Evolutionary conservation across 2,888 invertebrate genomes (phyloP).

Genomic region (Phasia obesa): DNA sequence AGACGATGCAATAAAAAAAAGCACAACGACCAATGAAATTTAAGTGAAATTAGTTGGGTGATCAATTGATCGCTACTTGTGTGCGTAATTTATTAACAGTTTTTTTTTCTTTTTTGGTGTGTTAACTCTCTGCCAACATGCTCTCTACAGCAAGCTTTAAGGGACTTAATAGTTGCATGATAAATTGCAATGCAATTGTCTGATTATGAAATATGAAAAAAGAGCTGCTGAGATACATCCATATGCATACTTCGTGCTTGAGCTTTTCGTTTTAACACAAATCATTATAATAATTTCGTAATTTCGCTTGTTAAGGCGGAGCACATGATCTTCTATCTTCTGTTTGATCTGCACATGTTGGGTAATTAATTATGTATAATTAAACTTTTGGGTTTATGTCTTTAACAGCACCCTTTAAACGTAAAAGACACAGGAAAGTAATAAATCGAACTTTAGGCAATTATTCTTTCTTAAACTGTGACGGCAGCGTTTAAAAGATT

Average conservation of each 20-base stretch:
- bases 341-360: constrained; percentile 41
- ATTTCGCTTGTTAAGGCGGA: constrained; percentile 32
- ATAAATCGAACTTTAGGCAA: neutral
- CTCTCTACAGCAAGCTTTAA: constrained; percentile 16
- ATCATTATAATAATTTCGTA: constrained; percentile 51
- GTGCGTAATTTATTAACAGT: constrained; percentile 66
- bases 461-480: too few species aligned
- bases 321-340: constrained; percentile 32
- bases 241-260: constrained; percentile 8
- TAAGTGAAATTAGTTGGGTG: constrained; percentile 70
- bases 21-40: constrained; percentile 37
- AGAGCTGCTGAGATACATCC: neutral
- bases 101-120: constrained; percentile 14
- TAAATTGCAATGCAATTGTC: constrained; percentile 54
- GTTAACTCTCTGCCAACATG: constrained; percentile 43
- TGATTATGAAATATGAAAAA: constrained; percentile 52
- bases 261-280: constrained; percentile 50
- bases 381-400: constrained; percentile 36
- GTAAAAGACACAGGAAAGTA: neutral
- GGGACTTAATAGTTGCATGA: constrained; percentile 50
- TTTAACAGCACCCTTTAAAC: constrained; percentile 17
- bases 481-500: too few species aligned
- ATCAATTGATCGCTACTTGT: constrained; percentile 69
- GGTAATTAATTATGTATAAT: constrained; percentile 62
- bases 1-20: neutral